These are phyloP conservation scores for Ictalurus punctatus DNA, from an alignment of 2,113 vertebrate species.

Conservation along the genomic window DNA sequence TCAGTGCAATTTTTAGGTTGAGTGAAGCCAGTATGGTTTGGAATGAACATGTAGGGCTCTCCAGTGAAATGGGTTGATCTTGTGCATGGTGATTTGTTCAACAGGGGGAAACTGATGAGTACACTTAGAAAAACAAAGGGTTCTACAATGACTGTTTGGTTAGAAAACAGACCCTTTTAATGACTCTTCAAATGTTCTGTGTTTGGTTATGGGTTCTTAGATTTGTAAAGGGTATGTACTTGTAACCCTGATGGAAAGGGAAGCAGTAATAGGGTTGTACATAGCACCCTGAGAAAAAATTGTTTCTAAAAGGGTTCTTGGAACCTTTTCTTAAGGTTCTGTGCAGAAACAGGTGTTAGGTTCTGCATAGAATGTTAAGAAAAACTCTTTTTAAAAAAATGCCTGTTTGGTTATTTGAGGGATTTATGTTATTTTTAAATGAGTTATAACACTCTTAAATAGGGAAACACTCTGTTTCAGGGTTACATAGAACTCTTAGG, in stretches of 20 bases:
- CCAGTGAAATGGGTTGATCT: constrained; percentile 6
- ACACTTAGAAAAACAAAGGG: not conserved
- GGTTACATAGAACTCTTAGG: not conserved
- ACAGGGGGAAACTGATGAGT: not conserved
- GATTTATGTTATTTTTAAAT: not conserved
- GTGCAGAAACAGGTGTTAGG: not conserved
- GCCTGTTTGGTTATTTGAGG: not conserved
- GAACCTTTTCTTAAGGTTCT: not conserved
- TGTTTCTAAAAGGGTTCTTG: not conserved
- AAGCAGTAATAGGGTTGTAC: not conserved
- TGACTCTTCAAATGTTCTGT: not conserved
- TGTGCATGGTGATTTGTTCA: constrained; percentile 8
- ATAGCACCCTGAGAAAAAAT: not conserved
- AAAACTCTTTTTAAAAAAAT: too few species aligned
- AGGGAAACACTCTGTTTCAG: not conserved
- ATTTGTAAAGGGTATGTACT: not conserved
- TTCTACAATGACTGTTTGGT: not conserved
- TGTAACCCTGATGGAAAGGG: not conserved
- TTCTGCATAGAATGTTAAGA: not conserved
- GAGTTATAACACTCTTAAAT: not conserved
- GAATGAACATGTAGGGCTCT: constrained; percentile 40
- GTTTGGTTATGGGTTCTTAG: not conserved
- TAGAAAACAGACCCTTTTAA: not conserved
- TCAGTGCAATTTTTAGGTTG: constrained; percentile 49
- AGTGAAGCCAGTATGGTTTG: constrained; percentile 45